Conservation (phyloP, 2,797 vertebrate genomes). For the Labeo calbasu region DNA sequence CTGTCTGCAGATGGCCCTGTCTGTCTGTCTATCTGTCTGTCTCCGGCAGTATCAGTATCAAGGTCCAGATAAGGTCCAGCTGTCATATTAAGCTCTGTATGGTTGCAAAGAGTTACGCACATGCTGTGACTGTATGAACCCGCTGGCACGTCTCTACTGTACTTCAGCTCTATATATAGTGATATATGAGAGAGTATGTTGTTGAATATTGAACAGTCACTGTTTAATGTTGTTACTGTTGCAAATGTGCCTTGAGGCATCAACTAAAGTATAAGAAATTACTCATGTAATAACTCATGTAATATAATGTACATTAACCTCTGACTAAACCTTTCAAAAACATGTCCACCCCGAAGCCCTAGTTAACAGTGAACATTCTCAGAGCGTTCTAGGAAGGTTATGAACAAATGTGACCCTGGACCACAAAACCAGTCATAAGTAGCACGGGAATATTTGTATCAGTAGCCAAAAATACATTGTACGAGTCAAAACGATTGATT, state of each 20-base stretch:
- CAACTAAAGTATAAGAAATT: neutral
- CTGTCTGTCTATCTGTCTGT: slow-evolving; percentile 10
- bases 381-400: neutral
- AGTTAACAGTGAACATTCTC: neutral
- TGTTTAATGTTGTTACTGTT: neutral
- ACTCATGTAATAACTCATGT: slow-evolving; percentile 19
- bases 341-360: neutral
- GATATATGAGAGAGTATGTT: neutral
- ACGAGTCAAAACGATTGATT: too few relatives aligned
- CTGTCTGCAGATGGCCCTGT: slow-evolving; percentile 22
- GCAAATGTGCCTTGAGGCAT: slow-evolving; percentile 9
- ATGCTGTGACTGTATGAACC: neutral
- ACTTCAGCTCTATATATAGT: neutral
- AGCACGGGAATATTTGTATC: too few relatives aligned
- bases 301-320: neutral
- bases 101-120: neutral
- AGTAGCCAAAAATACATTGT: too few relatives aligned
- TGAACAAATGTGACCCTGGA: too few relatives aligned
- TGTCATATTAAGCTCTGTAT: neutral
- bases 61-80: slow-evolving; percentile 1
- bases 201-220: neutral
- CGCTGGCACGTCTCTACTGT: slow-evolving; percentile 7
- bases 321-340: neutral
- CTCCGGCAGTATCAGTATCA: slow-evolving; percentile 9
- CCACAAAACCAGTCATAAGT: too few relatives aligned